Conservation (phyloP, 2,888 invertebrate genomes). For the Drosophila diplacantha region DNA sequence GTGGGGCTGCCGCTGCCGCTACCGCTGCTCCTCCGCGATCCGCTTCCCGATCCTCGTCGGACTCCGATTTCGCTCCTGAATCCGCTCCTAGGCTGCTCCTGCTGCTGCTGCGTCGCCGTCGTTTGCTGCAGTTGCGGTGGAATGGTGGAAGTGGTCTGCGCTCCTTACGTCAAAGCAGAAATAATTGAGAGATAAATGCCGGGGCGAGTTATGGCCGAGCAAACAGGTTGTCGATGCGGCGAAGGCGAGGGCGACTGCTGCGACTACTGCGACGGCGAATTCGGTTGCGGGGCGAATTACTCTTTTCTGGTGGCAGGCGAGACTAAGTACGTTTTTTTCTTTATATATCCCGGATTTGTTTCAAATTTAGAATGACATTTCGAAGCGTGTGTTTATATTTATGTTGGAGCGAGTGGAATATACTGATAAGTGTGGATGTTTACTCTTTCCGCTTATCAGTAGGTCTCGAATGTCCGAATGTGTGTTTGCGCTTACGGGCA, state of each 20-base stretch:
- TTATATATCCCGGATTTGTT: conserved; percentile 33
- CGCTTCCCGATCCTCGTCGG: conserved; percentile 24
- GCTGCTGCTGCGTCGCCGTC: conserved; percentile 50
- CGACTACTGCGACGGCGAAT: conserved; percentile 44
- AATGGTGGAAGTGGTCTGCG: conserved; percentile 67
- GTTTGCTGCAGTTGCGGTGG: conserved; percentile 73
- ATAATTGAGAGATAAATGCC: conserved; percentile 43
- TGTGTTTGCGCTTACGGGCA: conserved; percentile 2
- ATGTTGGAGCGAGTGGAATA: conserved; percentile 29
- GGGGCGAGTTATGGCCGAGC: conserved; percentile 55
- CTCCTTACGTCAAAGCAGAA: conserved; percentile 52
- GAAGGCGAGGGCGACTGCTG: conserved; percentile 46
- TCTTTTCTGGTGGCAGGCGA: conserved; percentile 20
- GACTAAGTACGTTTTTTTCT: conserved; percentile 27
- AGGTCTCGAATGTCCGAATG: conserved; percentile 32
- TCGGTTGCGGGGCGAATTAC: conserved; percentile 46
- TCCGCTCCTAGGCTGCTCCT: conserved; percentile 29
- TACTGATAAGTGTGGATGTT: conserved; percentile 43
- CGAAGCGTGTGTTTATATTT: conserved; percentile 33
- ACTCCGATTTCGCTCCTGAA: conserved; percentile 27
- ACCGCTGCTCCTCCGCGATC: conserved; percentile 18
- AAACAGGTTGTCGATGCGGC: conserved; percentile 67
- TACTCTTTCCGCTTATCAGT: conserved; percentile 52
- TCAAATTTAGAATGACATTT: conserved; percentile 61
- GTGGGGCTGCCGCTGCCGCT: conserved; percentile 32